Evolutionary conservation across 2,797 vertebrate genomes (phyloP), one percentile per base, ranked within the genome.

Genomic region (Miichthys miiuy): DNA sequence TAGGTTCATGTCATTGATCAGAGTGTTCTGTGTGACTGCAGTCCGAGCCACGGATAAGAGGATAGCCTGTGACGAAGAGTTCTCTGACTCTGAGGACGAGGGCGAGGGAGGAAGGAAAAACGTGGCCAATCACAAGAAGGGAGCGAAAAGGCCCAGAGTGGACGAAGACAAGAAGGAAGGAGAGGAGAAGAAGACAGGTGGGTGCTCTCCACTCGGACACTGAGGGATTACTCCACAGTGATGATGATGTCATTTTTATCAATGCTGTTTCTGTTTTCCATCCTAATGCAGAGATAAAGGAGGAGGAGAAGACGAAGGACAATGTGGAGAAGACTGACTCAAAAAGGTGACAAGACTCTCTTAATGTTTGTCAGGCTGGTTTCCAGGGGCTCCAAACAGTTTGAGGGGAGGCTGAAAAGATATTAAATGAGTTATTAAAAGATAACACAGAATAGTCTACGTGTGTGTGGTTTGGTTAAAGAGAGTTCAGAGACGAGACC

Each of bases 31-130:
- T 86, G 84, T 60, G 67, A 9, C 92, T 81, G 56, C 85, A 98
- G 97, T 98, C 79, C 95, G 96, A 41, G 97, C 97, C 14, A 97
- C 96, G 58, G 97, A 98, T 73, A 98, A 98, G 84, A 95, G 96
- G 85, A 98, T 98, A 89, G 96, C 96, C 67, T 97, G 97, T 44
- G 97, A 98, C 30, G 97, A 98, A 74, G 97, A 98, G 86, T 98
- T 98, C 84, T 98, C 97, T 0, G 97, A 98, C 89, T 98, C 97
- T 12, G 97, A 98, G 87, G 97, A 98, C 20, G 97, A 98, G 90
- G 97, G 97, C 5, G 96, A 98, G 88, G 97, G 97, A 48, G 96
- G 97, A 25, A 93, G 97, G 57, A 95, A 96, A 85, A 98, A 98
- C 51, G 89, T 96, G 73, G 93, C 96, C 79, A 97, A 95, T 92